phyloP scores from a whole-genome alignment of 2,113 vertebrate species.

The Triplophysa dalaica region DNA sequence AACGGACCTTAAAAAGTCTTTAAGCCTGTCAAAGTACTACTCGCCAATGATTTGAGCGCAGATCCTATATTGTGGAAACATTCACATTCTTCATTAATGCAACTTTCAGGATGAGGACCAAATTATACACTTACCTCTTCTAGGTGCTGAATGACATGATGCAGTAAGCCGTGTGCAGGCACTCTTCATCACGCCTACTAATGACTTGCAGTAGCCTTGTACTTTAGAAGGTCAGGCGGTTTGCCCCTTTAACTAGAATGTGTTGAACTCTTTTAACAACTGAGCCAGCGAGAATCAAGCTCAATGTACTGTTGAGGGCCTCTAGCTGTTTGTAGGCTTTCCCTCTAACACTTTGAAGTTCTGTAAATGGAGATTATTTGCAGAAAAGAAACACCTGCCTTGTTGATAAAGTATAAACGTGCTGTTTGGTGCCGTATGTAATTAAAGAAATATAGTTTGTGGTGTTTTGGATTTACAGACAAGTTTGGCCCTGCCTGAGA shows the following conservation, averaged over 20 bases:
- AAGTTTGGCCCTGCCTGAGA: constrained; percentile 4
- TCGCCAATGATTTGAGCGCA: not conserved
- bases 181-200: constrained; percentile 2
- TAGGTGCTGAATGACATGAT: constrained; percentile 29
- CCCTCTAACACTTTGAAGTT: too few species aligned
- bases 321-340: constrained; percentile 27
- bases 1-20: not conserved
- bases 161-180: not conserved
- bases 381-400: not conserved
- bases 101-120: not conserved
- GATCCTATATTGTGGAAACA: not conserved
- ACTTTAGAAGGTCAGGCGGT: constrained; percentile 11
- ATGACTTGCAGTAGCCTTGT: constrained; percentile 9
- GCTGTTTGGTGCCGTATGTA: not conserved
- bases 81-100: not conserved
- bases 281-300: constrained; percentile 8
- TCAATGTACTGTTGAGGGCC: constrained; percentile 24
- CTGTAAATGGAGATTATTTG: not conserved
- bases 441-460: constrained; percentile 6
- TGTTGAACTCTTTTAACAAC: constrained; percentile 30
- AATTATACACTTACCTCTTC: not conserved
- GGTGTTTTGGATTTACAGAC: constrained; percentile 21
- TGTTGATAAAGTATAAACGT: too few species aligned
- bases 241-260: constrained; percentile 26
- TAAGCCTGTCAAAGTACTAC: not conserved